Evolutionary conservation across 2,888 invertebrate genomes (phyloP), one percentile per base, ranked within the genome.

Genomic region (Philereme transversata): DNA sequence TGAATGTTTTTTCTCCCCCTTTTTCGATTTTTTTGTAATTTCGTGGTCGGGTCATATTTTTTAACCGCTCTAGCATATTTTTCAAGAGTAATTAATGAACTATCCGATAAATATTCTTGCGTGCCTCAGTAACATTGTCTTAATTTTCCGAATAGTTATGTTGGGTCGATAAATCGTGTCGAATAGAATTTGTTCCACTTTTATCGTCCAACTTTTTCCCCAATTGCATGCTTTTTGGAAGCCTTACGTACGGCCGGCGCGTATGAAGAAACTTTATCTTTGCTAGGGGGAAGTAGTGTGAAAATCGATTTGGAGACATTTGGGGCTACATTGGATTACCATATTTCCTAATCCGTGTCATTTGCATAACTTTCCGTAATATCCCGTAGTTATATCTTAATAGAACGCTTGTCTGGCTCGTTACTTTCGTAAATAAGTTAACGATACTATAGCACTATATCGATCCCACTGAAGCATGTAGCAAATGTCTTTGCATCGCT

Each of bases 181-280:
- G 50, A 57, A 53, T 55, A 50, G 10, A 63, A 63, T 60, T 63
- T 33, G 63, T 59, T 59, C 41, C 49, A 50, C 48, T 59, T 63
- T 53, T 63, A 63, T 50, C 49, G 56, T 33, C 41, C 3, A 56
- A 63, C 43, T 63, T 52, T 55, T 59, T 11, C 46, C 52, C 49
- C 33, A 59, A 59, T 59, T 41, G 55, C 62, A 56, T 56, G 53
- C 47, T 46, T 51, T 49, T 56, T 59, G 49, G 55, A 58, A 56
- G 51, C 51, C 60, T 43, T 48, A 59, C 62, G 44, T 36, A 22
- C 22, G 22, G 22, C 22, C 22, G 22, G 22, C 45, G 43, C 56
- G 43, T 47, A 10, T 11, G 46, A 50, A 49, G 54, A 38, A 62
- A 58, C 55, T 62, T 45, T 50, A 55, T 51, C 47, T 44, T 51